Evolutionary conservation across 2,888 invertebrate species (phyloP).

Genomic region (Teinopalpus imperialis): DNA sequence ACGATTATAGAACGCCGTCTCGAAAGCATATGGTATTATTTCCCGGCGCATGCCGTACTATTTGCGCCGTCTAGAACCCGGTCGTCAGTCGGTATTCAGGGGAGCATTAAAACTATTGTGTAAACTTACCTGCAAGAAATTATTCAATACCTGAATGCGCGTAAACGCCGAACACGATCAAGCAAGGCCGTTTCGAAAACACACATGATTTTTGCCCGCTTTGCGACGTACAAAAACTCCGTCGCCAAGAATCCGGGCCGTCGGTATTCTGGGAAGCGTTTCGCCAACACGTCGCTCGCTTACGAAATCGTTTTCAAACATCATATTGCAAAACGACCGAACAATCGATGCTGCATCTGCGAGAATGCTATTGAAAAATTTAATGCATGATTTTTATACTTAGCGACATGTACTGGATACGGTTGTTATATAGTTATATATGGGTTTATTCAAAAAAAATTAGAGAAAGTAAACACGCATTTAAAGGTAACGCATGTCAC

Average conservation of each 20-base stretch:
- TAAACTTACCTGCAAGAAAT: too few species aligned
- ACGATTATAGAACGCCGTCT: too few species aligned
- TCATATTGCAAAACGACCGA: constrained; percentile 19
- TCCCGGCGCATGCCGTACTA: too few species aligned
- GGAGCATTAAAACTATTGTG: too few species aligned
- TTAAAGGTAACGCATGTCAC: too few species aligned
- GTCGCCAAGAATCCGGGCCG: constrained; percentile 14
- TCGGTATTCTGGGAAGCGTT: constrained; percentile 21
- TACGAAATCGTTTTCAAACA: constrained; percentile 17
- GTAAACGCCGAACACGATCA: constrained; percentile 1
- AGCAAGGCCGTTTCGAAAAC: constrained; percentile 3
- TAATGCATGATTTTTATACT: constrained; percentile 3
- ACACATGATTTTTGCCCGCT: not conserved
- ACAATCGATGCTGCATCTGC: constrained; percentile 14
- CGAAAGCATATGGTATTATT: too few species aligned
- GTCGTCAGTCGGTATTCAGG: too few species aligned
- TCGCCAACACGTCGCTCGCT: constrained; percentile 13
- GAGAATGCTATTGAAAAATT: constrained; percentile 17
- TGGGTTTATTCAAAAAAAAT: too few species aligned
- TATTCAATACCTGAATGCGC: constrained; percentile 1
- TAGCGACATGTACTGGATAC: constrained; percentile 10
- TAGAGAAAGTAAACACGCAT: too few species aligned
- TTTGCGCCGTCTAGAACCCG: too few species aligned
- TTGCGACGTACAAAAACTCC: not conserved
- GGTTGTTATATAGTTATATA: too few species aligned